Base-by-base conservation (phyloP, 2,888 invertebrate genomes). In the Drosophila borborema region DNA sequence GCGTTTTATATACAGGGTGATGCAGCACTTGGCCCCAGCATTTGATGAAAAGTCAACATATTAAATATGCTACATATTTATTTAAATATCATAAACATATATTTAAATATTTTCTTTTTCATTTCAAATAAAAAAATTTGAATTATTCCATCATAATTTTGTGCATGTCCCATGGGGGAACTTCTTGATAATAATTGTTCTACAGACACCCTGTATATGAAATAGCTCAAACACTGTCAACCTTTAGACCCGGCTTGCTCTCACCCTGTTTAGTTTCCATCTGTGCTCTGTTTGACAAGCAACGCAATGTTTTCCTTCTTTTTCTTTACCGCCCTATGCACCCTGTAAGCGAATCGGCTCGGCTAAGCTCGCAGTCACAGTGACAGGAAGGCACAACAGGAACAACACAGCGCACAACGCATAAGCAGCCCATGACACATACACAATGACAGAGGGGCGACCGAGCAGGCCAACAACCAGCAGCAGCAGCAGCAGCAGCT, bases 1-100 rank as follows among this genome's bases (percentile, higher is more conserved):
- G 90, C 82, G 80, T 84, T 89, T 89, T 77, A 78, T 40, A 69
- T 77, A 90, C 89, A 90, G 90, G 91, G 78, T 73, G 68, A 9
- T 16, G 14, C 58, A 16, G 6, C 16, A 9, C 6, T 6, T 7
- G 12, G 23, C 2, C 18, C 14, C 14, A 20, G 20, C 20, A 16
- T n/a, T 6, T 3, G 23, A 5, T 16, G 20, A 2, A 59, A 16
- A 43, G 16, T 43, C 2, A 58, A 23, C 4, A 23, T 23, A 2
- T 23, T 23, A 23, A 23, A 0, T 28, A 28, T 28, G 5, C 6
- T 28, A 28, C 1, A 28, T 6, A 28, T 28, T 28, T 16, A 1
- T 23, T 14, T 0, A 20, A 23, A 46, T 46, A 14, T 46, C 2
- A 20, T 23, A 23, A 23, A 23, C 4, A 23, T 23, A 4, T 23